A percentile compares a stretch with the other conserved stretches of the same genome.
Evolutionary conservation across 1,140 invertebrate species (phyloP).

Genomic region (Hyphantria cunea): DNA sequence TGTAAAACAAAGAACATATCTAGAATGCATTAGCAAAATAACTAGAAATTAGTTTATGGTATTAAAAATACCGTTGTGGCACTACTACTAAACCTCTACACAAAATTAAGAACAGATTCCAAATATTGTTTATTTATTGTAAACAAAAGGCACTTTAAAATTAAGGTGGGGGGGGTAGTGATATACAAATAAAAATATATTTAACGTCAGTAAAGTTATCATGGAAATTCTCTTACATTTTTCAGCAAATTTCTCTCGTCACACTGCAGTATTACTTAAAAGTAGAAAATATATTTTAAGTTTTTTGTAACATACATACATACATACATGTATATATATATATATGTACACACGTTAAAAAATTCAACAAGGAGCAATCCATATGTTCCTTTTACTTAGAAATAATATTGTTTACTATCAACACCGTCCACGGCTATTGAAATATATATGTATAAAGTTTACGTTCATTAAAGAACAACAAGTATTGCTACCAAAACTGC

Average conservation of each 20-base stretch:
- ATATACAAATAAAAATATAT: slow-evolving; percentile 36
- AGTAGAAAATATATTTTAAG: slow-evolving; percentile 59
- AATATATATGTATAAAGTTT: slow-evolving; percentile 26
- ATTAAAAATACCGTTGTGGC: slow-evolving; percentile 35
- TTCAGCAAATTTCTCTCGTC: slow-evolving; percentile 71
- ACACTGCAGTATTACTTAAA: slow-evolving; percentile 75
- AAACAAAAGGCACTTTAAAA: slow-evolving; percentile 53
- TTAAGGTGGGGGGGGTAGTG: slow-evolving; percentile 46
- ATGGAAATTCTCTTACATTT: slow-evolving; percentile 51
- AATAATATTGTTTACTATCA: slow-evolving; percentile 35
- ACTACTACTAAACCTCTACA: slow-evolving; percentile 43
- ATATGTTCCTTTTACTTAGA: slow-evolving; percentile 45
- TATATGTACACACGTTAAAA: slow-evolving; percentile 66
- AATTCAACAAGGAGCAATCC: slow-evolving; percentile 58
- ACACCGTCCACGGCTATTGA: slow-evolving; percentile 31
- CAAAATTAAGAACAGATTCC: slow-evolving; percentile 38
- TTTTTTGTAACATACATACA: slow-evolving; percentile 62
- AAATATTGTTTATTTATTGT: slow-evolving; percentile 37
- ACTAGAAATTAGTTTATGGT: slow-evolving; percentile 41
- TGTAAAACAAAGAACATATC: slow-evolving; percentile 50
- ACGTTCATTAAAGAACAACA: slow-evolving; percentile 28
- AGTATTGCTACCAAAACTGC: slow-evolving; percentile 15
- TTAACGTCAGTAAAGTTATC: slow-evolving; percentile 43
- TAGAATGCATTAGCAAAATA: slow-evolving; percentile 58
- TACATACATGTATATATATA: slow-evolving; percentile 67